Percentiles rank a stretch among this genome's conserved stretches.
These are phyloP conservation scores for Microctenopoma stevenorrisi DNA, from an alignment of 2,797 vertebrate species.

Conservation along the genomic window DNA sequence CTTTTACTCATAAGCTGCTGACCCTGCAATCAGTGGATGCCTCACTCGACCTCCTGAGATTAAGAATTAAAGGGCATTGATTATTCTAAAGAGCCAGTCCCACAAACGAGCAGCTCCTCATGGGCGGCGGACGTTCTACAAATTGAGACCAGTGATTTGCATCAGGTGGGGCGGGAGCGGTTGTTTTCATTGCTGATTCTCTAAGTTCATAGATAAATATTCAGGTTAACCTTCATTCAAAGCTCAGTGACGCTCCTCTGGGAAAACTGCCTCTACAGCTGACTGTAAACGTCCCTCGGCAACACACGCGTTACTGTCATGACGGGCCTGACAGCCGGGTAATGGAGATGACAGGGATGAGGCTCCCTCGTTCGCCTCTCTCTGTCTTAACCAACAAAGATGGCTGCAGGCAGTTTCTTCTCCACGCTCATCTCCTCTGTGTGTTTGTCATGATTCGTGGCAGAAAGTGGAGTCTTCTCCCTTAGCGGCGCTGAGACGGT, in stretches of 20 bases:
- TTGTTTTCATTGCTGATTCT: too few species aligned
- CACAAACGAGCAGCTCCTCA: too few species aligned
- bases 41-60: too few species aligned
- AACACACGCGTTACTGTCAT: constrained; percentile 12
- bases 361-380: constrained; percentile 13
- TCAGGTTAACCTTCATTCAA: constrained; percentile 21
- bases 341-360: constrained; percentile 29
- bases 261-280: constrained; percentile 4
- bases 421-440: background rate
- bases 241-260: constrained; percentile 3
- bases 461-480: background rate
- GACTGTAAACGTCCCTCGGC: constrained; percentile 4
- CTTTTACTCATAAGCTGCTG: too few species aligned
- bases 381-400: background rate
- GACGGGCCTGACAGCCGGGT: constrained; percentile 16
- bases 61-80: too few species aligned
- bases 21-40: too few species aligned
- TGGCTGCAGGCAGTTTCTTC: constrained; percentile 26
- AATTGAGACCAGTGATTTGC: too few species aligned
- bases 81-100: too few species aligned
- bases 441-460: background rate
- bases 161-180: too few species aligned
- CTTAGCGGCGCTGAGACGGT: background rate
- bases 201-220: background rate
- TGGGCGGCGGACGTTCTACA: too few species aligned